Evolutionary conservation across 2,113 vertebrate species (phyloP), one percentile per base, ranked within the genome.

Genomic region (Hippocampus abdominalis): DNA sequence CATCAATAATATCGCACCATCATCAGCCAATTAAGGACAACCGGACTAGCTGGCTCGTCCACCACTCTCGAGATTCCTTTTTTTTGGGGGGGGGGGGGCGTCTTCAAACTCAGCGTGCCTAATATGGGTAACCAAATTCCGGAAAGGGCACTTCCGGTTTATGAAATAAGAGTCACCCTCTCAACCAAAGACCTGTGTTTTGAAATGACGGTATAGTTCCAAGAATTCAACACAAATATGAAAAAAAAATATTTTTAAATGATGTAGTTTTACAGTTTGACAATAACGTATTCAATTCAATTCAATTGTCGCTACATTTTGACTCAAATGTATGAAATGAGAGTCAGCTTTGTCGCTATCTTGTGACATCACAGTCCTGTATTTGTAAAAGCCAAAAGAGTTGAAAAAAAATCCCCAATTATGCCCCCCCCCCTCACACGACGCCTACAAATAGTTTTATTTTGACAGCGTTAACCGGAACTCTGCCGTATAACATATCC

Each of bases 41-140:
- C 64, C 79, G 71, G 73, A 81, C 18, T 59, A 63, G 39, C 40
- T 64, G 63, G n/a, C 63, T 60, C 57, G 27, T 60, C 57, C 48
- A 25, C 0, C 46, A 62, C 54, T 78, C 77, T 84, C 78, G 71
- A 83, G 81, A 83, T 75, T 69, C 10, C 68, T 67, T 76, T 81
- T 70, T 20, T 53, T 60, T 29, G 27, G n/a, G n/a, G 8, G n/a
- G 21, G 11, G 23, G 4, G 11, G 23, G 39, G 25, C 15, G 0
- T 57, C 25, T 1, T 73, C 59, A 84, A 80, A 69, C 53, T 76
- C 27, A 3, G n/a, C 2, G 8, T 0, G 0, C 2, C 2, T 9
- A 56, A 57, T 1, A 0, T 0, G 49, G 44, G 25, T 0, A 0
- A 36, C 32, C 32, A 36, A 36, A 12, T 0, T 78, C 72, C 54